These are phyloP conservation scores for Meandrusa payeni DNA, from an alignment of 2,888 invertebrate genomes.

Conservation along the genomic window DNA sequence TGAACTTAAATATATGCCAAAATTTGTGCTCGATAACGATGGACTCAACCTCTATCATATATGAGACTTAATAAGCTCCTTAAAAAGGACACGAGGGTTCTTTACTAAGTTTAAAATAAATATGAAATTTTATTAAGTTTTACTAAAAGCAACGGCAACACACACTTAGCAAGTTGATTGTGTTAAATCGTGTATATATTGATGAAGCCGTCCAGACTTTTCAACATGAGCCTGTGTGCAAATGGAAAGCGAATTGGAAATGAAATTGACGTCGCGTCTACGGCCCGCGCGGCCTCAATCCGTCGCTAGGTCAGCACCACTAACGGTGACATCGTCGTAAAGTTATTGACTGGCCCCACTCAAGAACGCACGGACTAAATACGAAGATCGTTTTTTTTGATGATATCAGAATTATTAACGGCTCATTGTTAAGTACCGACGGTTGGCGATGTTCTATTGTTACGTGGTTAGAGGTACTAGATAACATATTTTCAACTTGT, in stretches of 20 bases:
- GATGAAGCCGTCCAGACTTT: conserved; percentile 46
- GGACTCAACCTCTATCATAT: too few relatives aligned
- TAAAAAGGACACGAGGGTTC: too few relatives aligned
- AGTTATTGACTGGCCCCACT: conserved; percentile 31
- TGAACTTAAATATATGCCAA: too few relatives aligned
- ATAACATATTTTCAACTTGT: too few relatives aligned
- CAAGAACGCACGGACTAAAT: conserved; percentile 19
- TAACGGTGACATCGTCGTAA: conserved; percentile 43
- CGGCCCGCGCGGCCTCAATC: conserved; percentile 33
- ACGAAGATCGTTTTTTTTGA: conserved; percentile 8
- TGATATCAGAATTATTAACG: conserved; percentile 18
- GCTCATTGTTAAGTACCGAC: conserved; percentile 3
- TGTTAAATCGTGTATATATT: conserved; percentile 25
- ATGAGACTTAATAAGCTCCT: too few relatives aligned
- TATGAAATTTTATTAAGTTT: too few relatives aligned
- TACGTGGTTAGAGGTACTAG: too few relatives aligned
- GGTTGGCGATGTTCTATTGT: too few relatives aligned
- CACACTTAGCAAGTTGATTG: too few relatives aligned
- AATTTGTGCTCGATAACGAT: too few relatives aligned
- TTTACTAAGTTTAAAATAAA: too few relatives aligned
- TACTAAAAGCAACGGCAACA: too few relatives aligned
- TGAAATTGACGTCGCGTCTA: conserved; percentile 37
- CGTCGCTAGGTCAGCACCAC: conserved; percentile 31
- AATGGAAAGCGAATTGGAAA: conserved; percentile 61
- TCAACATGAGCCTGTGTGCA: conserved; percentile 17